These are phyloP conservation scores for Byasa hedistus DNA, from an alignment of 2,888 invertebrate species.

Conservation along the genomic window DNA sequence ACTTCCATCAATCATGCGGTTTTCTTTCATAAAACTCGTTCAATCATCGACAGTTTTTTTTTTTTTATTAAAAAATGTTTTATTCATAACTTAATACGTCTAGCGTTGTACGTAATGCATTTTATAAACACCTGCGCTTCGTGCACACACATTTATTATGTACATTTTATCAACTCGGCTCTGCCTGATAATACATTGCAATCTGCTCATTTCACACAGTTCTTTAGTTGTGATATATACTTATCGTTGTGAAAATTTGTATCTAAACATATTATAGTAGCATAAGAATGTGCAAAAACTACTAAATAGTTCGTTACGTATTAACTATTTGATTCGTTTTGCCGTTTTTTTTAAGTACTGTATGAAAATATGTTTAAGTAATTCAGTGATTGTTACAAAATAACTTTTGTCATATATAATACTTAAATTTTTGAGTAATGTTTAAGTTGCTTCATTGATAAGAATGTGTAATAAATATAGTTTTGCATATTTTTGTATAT, in stretches of 20 bases:
- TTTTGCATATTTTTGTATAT: too few species aligned
- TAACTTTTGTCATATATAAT: too few species aligned
- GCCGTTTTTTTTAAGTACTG: too few species aligned
- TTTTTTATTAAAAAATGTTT: neutral
- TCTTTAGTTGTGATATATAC: neutral
- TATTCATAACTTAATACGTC: neutral
- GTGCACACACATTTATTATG: constrained; percentile 9
- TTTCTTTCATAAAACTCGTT: too few species aligned
- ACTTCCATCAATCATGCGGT: too few species aligned
- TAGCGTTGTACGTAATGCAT: neutral
- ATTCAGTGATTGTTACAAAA: too few species aligned
- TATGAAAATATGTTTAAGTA: too few species aligned
- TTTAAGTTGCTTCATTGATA: too few species aligned
- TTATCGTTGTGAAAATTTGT: neutral
- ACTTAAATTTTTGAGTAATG: too few species aligned
- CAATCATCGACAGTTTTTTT: neutral
- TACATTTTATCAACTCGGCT: constrained; percentile 1
- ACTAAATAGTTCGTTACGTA: too few species aligned
- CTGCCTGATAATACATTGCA: neutral
- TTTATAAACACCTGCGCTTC: constrained; percentile 9
- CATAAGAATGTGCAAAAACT: neutral
- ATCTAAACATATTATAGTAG: neutral
- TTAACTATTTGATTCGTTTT: too few species aligned
- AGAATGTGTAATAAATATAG: too few species aligned
- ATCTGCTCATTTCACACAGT: neutral